Base-by-base conservation (phyloP, 2,113 vertebrate genomes). In the Cyprinodon brontotheroides region DNA sequence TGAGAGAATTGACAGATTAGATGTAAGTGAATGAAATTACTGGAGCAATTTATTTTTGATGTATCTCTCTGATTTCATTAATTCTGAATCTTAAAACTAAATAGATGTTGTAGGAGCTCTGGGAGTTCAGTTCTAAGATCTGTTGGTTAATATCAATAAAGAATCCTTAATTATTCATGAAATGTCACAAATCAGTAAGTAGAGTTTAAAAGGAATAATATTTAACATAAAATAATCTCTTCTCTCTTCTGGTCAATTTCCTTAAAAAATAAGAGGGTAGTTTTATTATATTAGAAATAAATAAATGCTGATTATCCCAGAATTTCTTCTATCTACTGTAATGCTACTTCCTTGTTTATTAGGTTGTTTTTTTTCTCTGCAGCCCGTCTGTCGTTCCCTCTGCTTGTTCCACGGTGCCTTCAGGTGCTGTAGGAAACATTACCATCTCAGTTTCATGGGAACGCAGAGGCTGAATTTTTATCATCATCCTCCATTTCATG, bases 401-500 rank as follows among this genome's bases (percentile, higher is more conserved):
- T 57, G 17, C 41, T 48, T 47, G 29, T 7, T 4, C 65, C 47
- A 2, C 12, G 47, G 4, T 71, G 71, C 77, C 17, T 78, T 74
- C 75, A 68, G 75, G 41, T n/a, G 69, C 73, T 3, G 5, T 40
- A 1, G 0, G 62, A 73, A 57, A 68, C 57, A 0, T 61, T 77
- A 57, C 50, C 20, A 1, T n/a, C 50, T 48, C 48, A 15, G 12
- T n/a, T 62, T 45, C 0, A 43, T 45, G 6, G 61, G 14, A 14
- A 50, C 57, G 72, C 70, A 47, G 70, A 12, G 15, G 17, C 70
- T 57, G 74, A 75, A 50, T 70, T 38, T 47, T 63, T 4, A 17
- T 64, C 68, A 1, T 41, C 69, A 13, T 39, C 75, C 63, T 82
- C 67, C 78, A 79, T 79, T 38, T 78, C 75, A 53, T 4, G 75